Percentiles rank a stretch among this genome's conserved stretches.
These are phyloP conservation scores for Spisula subtruncata DNA, from an alignment of 2,888 invertebrate species.

Conservation along the genomic window DNA sequence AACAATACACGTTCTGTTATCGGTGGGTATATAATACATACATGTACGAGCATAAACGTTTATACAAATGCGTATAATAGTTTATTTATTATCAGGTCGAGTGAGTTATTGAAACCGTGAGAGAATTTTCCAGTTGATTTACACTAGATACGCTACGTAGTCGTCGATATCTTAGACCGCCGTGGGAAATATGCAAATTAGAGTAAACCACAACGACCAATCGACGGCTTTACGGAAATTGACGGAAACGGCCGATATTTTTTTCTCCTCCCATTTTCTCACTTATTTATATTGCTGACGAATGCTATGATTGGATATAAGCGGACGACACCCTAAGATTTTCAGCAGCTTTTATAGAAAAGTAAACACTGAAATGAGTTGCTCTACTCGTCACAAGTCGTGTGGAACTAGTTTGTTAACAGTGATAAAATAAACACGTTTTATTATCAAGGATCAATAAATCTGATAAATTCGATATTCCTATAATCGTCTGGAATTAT, in stretches of 20 bases:
- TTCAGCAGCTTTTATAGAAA: conserved; percentile 23
- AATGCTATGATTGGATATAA: conserved; percentile 31
- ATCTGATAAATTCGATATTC: background rate
- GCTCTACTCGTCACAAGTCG: background rate
- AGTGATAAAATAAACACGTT: background rate
- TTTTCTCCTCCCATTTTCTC: conserved; percentile 15
- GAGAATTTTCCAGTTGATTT: conserved; percentile 4
- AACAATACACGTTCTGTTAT: background rate
- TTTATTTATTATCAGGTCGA: background rate
- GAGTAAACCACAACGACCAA: background rate
- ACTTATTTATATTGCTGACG: conserved; percentile 51
- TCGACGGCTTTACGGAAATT: background rate
- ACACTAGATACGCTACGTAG: background rate
- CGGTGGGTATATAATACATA: too few species aligned
- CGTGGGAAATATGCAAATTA: conserved; percentile 22
- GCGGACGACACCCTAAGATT: conserved; percentile 33
- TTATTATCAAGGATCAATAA: background rate
- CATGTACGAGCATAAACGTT: too few species aligned
- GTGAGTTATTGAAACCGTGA: background rate
- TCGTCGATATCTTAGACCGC: background rate
- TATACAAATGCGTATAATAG: too few species aligned
- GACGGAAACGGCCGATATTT: conserved; percentile 1
- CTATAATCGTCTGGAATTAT: background rate
- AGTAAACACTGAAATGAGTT: conserved; percentile 31
- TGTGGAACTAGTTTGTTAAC: background rate